These are phyloP conservation scores for Limonius californicus DNA, from an alignment of 1,140 invertebrate species.

Conservation along the genomic window DNA sequence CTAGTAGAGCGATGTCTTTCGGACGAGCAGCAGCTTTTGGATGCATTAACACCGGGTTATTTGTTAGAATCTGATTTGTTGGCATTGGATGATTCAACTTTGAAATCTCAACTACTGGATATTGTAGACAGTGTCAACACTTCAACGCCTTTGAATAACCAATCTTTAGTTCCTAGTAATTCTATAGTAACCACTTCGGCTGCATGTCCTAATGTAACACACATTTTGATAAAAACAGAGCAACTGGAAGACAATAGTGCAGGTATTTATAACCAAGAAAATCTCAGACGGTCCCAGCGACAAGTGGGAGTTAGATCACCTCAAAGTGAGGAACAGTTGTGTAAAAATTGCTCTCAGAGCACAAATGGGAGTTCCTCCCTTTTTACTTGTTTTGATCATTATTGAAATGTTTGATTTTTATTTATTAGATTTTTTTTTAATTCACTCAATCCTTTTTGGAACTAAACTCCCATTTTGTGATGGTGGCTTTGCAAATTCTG, in stretches of 20 bases:
- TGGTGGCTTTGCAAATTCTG: no score
- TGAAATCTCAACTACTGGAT: constrained; percentile 35
- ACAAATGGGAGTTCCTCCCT: no score
- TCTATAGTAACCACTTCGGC: not conserved
- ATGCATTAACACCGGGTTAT: constrained; percentile 34
- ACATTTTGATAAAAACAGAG: constrained; percentile 5
- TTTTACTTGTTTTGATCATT: no score
- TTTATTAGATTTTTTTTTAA: no score
- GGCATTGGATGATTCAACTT: constrained; percentile 37
- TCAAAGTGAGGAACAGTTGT: constrained; percentile 32
- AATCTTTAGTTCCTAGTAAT: constrained; percentile 10
- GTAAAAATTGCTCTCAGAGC: no score
- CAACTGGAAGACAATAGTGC: not conserved
- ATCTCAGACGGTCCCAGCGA: constrained; percentile 15
- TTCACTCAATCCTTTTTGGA: no score
- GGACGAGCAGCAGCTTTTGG: constrained; percentile 40
- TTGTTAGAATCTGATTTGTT: constrained; percentile 39
- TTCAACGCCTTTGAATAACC: not conserved
- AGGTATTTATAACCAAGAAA: not conserved
- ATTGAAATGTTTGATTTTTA: no score
- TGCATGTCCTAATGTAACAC: not conserved
- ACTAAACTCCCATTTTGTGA: no score
- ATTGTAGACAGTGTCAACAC: constrained; percentile 23
- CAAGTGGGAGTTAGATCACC: constrained; percentile 16
- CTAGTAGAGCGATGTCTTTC: constrained; percentile 40